Base-by-base conservation (phyloP, 2,888 invertebrate species). In the Microplitis deprimator region DNA sequence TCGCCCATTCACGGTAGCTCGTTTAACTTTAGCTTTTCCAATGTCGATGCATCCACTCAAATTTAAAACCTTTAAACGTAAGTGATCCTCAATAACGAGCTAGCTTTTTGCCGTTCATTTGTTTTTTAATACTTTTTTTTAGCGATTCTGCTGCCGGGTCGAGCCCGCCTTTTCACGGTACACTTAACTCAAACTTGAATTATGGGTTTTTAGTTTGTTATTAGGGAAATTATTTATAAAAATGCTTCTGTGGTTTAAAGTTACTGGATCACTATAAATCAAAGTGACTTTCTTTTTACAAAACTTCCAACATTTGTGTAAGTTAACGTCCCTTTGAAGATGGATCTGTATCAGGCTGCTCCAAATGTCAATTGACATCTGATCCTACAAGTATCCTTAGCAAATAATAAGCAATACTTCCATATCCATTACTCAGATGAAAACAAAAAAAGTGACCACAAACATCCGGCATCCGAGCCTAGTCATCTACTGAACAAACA, bases 401-500 rank as follows among this genome's bases (percentile, higher is more conserved):
- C 29, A 29, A 29, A 29, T 29, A 29, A 29, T 29, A 29, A 29
- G 29, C 29, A 29, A 29, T 29, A 29, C 29, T 29, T 29, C 29
- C 29, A 29, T 4, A 29, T 29, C 29, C 29, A 29, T 29, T 29
- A 29, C 29, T 29, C 29, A 2, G 29, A 29, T 29, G 4, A 29
- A 29, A 29, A 29, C 3, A 4, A 29, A 29, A 29, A 29, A 29
- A 29, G 29, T 29, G 29, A 62, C 62, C 16, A 16, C 62, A 17
- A 62, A 13, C 29, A 62, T 62, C 62, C 62, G 16, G 13, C 13
- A 16, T 17, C 0, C 50, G 65, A 73, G 50, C 64, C 41, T 67
- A 73, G 29, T 65, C 73, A 65, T 64, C 73, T 65, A 65, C 65
- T 64, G 59, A 73, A 73, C 65, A 73, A 73, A 73, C 67, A 73